Base-by-base conservation (phyloP, 1,140 invertebrate genomes). In the Danaus melanippus region DNA sequence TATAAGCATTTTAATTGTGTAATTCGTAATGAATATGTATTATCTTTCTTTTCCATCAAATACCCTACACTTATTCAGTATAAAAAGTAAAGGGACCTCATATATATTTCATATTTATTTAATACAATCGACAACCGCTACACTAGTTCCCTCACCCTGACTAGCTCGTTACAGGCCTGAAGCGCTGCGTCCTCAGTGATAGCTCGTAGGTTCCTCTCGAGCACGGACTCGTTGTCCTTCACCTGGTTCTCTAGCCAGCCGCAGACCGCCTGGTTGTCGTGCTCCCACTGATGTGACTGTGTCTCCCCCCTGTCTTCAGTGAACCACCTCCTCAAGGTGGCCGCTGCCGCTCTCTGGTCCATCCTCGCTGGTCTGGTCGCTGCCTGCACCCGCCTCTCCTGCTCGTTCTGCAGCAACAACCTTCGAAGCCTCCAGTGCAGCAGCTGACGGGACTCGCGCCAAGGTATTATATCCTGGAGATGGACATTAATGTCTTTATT, bases 271-370 rank as follows among this genome's bases (percentile, higher is more conserved):
- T 95, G 91, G 75, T 96, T 95, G 74, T 96, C 92, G 60, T 90
- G 89, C 74, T 98, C 96, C 96, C 96, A 98, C 47, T 94, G 87
- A 80, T 98, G 97, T 0, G 93, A 79, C 76, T 84, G 69, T 9
- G 94, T 92, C 55, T 95, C 91, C 8, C 95, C 96, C 62, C 93
- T 92, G 64, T 97, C 95, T 87, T 98, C 97, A 15, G 97, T 91
- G 86, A 98, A 98, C 97, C 97, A 98, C 45, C 97, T 89, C 40
- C 95, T 89, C 9, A 98, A 86, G 92, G 97, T 98, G 9, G 94
- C 93, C 42, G 79, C 78, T 5, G 82, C 78, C 50, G 90, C 89
- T 0, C 90, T 86, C 69, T 92, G 90, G 15, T 91, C 91, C 47
- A 93, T 90, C 41, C 92, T 76, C 41, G 87, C 85, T 0, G 91